Evolutionary conservation across 2,797 vertebrate genomes (phyloP), one percentile per base, ranked within the genome.

Genomic region (Mallotus villosus): DNA sequence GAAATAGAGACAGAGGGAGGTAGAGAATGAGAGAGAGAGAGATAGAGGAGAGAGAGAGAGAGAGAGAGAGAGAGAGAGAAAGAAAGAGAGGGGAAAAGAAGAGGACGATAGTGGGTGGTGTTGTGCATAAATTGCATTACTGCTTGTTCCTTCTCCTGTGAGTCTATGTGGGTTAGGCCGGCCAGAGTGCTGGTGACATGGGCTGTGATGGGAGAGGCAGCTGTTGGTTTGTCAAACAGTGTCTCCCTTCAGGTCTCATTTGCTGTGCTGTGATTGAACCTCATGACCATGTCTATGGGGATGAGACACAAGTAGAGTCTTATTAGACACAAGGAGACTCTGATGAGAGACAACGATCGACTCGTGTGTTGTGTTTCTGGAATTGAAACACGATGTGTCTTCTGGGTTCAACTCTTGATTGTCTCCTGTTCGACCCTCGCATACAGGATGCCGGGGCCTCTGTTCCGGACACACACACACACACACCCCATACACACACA

Each of bases 71-170:
- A 24, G 11, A 24, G 58, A 59, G 58, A 24, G 11, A 24, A 11
- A 59, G 58, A 59, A 9, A 12, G 21, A 12, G 21, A 59, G n/a
- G 1, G 21, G 7, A 14, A 24, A 21, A 25, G 22, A 24, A 17
- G 22, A 24, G 22, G 68, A 69, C 29, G 60, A 63, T 60, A 59
- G 34, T 25, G 66, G 66, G 60, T 12, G 60, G 25, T 67, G 16
- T 71, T 34, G 22, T 66, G 9, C 59, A 55, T 72, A 46, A 71
- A 55, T 34, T 19, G 51, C 22, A 58, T 29, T 66, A 66, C 19
- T 8, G 32, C 24, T 21, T 37, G 2, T 66, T 46, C 49, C 63
- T 46, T 49, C 5, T 66, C 12, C 51, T 53, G 16, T 53, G 22
- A 64, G 34, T 78, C 19, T 21, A 57, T 63, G 57, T 72, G 57